phyloP scores from a whole-genome alignment of 2,797 vertebrate genomes.

The Graptemys geographica region DNA sequence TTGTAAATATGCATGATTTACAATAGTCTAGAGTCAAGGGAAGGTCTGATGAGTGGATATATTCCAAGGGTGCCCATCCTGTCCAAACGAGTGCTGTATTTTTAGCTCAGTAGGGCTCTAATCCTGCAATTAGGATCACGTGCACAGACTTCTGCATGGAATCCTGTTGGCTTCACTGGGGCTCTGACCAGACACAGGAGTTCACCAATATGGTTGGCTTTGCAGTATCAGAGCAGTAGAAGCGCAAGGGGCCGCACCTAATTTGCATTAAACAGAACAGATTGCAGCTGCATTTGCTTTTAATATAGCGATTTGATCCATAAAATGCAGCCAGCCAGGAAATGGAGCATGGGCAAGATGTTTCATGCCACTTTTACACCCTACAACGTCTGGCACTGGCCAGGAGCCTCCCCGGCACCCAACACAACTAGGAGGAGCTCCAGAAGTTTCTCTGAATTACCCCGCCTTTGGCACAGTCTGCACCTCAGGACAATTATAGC shows the following conservation, averaged over 20 bases:
- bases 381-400: background rate
- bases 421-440: background rate
- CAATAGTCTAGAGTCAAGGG: background rate
- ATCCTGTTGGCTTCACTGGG: too few relatives aligned
- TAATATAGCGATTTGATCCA: background rate
- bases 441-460: background rate
- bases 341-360: background rate
- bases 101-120: background rate
- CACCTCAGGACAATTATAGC: background rate
- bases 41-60: background rate
- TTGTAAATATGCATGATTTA: slow-evolving; percentile 22
- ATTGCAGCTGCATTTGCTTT: background rate
- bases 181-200: background rate
- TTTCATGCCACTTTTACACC: background rate
- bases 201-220: background rate
- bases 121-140: too few relatives aligned
- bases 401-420: background rate
- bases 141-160: background rate
- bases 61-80: slow-evolving; percentile 28
- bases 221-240: background rate
- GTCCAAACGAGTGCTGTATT: background rate
- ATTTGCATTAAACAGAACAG: background rate
- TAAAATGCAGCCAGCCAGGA: background rate
- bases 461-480: background rate
- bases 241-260: background rate